Evolutionary conservation across 2,888 invertebrate genomes (phyloP).

Genomic region (Lasiommata megera): DNA sequence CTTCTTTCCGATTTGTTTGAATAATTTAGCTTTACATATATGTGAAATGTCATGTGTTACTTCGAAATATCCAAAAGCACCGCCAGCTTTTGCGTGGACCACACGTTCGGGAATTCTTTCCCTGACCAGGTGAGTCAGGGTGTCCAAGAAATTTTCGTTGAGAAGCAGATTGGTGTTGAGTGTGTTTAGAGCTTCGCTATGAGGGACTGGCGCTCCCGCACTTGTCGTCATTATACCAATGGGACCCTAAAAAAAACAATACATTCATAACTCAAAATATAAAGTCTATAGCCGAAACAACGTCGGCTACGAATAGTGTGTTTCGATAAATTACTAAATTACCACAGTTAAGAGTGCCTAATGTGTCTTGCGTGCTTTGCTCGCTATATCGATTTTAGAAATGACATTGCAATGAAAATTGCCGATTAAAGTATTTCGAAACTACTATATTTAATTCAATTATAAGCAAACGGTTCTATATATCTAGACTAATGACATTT

Average conservation of each 20-base stretch:
- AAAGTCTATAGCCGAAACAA: too few relatives aligned
- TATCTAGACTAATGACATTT: too few relatives aligned
- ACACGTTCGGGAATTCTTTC: not conserved
- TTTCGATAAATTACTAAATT: too few relatives aligned
- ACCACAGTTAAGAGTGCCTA: not conserved
- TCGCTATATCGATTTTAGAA: not conserved
- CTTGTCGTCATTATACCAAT: slow-evolving; percentile 54
- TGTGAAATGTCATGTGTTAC: slow-evolving; percentile 90
- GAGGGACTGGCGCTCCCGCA: not conserved
- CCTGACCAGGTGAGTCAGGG: not conserved
- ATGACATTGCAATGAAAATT: not conserved
- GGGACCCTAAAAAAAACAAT: slow-evolving; percentile 61
- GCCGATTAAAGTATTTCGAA: not conserved
- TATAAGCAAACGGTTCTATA: too few relatives aligned
- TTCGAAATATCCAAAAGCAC: slow-evolving; percentile 89
- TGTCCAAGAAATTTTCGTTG: not conserved
- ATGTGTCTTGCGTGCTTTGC: not conserved
- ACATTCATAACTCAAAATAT: not conserved
- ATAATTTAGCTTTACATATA: slow-evolving; percentile 88
- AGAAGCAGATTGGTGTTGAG: not conserved
- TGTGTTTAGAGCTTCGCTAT: not conserved
- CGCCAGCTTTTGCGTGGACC: not conserved
- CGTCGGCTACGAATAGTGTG: too few relatives aligned
- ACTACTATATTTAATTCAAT: not conserved
- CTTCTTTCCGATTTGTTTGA: slow-evolving; percentile 86